Percentiles rank a stretch among this genome's conserved stretches.
These are phyloP conservation scores for Daboia siamensis DNA, from an alignment of 2,113 vertebrate species.

Conservation along the genomic window DNA sequence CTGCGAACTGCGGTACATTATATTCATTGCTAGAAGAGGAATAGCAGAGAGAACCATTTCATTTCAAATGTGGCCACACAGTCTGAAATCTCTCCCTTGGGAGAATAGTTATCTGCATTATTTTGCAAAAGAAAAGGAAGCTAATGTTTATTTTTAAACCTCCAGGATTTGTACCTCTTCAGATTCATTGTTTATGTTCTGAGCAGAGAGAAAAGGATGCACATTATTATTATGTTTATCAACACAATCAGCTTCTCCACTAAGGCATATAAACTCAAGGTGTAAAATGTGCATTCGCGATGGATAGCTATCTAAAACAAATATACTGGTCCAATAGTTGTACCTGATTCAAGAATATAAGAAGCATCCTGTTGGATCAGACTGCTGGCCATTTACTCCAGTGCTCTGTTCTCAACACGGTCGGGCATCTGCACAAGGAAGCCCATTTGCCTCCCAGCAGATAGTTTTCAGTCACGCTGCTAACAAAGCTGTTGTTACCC, in stretches of 20 bases:
- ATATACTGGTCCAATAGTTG: background rate
- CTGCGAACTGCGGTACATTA: background rate
- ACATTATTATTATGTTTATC: background rate
- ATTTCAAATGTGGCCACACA: background rate
- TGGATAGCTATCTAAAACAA: background rate
- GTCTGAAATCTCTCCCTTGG: background rate
- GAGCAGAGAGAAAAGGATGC: background rate
- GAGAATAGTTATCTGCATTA: background rate
- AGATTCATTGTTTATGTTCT: background rate
- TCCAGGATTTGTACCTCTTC: background rate
- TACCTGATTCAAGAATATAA: background rate
- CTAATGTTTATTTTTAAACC: background rate
- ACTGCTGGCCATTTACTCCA: background rate
- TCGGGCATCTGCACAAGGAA: background rate
- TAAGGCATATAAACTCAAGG: background rate
- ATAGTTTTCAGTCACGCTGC: background rate
- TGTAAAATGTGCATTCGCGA: background rate
- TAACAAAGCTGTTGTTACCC: background rate
- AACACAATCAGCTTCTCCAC: background rate
- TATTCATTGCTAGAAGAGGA: background rate
- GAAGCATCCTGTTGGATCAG: background rate
- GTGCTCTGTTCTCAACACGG: background rate
- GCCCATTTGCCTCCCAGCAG: background rate
- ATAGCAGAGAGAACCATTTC: background rate
- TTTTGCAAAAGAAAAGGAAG: slow-evolving; percentile 2